Evolutionary conservation across 2,888 invertebrate species (phyloP), one percentile per base, ranked within the genome.

Genomic region (Acleris emargana): DNA sequence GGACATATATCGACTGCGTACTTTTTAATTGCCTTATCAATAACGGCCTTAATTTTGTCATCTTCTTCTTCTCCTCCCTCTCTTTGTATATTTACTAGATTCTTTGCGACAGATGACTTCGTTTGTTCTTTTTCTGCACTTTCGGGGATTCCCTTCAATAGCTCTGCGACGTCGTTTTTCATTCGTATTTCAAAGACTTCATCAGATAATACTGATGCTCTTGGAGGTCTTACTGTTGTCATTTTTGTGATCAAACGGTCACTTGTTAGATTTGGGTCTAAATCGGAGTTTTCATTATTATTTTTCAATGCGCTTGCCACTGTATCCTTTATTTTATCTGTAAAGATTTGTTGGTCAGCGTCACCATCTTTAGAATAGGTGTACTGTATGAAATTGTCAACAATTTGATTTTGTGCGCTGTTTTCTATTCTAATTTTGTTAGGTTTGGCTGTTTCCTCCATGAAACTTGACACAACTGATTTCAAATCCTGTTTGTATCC

Each of bases 191-290:
- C 78, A 68, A 75, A 66, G 7, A 77, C 66, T 67, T 74, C 74
- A 43, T 79, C 70, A 58, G 68, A 68, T 3, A 79, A 52, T 13
- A 58, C 68, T 3, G 54, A 43, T 32, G 72, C 70, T 17, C 42
- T 64, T 42, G 78, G 78, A 16, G 64, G 58, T 4, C 73, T 69
- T 25, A 80, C 69, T 70, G 76, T 78, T 13, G 63, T 53, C 43
- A 80, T 62, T 69, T 86, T 85, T 69, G 81, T 80, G n/a, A 88
- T 52, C n/a, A 88, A 68, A 61, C 81, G 76, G 71, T 88, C 86
- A 60, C 76, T 70, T 70, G 68, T 74, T 17, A 82, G 71, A 57
- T 85, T 70, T 4, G 78, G 68, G 70, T 83, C 73, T 5, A 66
- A 22, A 3, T 60, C 32, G 13, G 58, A 18, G 6, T 72, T 68